A percentile compares a stretch with the other conserved stretches of the same genome.
Evolutionary conservation across 2,113 vertebrate genomes (phyloP).

Genomic region (Pachypanchax playfairii): DNA sequence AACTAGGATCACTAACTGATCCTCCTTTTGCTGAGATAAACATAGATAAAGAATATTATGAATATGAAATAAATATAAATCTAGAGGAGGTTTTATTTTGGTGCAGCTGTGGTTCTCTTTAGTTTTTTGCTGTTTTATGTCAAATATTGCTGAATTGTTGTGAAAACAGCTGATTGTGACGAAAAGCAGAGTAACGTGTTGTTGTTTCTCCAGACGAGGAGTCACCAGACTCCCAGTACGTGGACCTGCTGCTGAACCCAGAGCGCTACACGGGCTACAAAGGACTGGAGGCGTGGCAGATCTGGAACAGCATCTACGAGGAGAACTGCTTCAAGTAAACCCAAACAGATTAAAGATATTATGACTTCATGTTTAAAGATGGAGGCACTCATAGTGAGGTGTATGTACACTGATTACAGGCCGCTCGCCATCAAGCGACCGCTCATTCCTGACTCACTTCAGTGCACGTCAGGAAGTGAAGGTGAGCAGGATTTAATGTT

Average conservation of each 20-base stretch:
- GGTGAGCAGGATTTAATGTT: constrained; percentile 16
- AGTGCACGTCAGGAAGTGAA: constrained; percentile 74
- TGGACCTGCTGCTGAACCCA: constrained; percentile 93
- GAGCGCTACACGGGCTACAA: constrained; percentile 94
- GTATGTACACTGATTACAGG: constrained; percentile 67
- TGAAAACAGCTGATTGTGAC: neutral
- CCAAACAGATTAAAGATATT: neutral
- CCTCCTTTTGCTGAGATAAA: too few species aligned
- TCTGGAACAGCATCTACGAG: constrained; percentile 98
- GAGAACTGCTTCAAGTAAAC: constrained; percentile 98
- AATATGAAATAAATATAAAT: too few species aligned
- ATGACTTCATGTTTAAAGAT: too few species aligned
- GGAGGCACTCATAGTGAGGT: too few species aligned
- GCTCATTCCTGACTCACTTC: constrained; percentile 77
- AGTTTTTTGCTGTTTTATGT: neutral
- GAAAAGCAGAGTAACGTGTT: neutral
- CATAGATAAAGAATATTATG: too few species aligned
- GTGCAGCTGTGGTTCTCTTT: too few species aligned
- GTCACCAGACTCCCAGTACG: constrained; percentile 89
- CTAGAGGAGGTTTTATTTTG: too few species aligned
- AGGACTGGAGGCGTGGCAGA: constrained; percentile 89
- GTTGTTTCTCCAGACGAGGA: constrained; percentile 82
- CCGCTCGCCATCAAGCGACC: constrained; percentile 88
- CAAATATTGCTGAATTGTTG: neutral
- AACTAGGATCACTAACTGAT: too few species aligned